Percentiles rank a stretch among this genome's conserved stretches.
These are phyloP conservation scores for Diuraphis noxia DNA, from an alignment of 1,140 invertebrate species.

Conservation along the genomic window DNA sequence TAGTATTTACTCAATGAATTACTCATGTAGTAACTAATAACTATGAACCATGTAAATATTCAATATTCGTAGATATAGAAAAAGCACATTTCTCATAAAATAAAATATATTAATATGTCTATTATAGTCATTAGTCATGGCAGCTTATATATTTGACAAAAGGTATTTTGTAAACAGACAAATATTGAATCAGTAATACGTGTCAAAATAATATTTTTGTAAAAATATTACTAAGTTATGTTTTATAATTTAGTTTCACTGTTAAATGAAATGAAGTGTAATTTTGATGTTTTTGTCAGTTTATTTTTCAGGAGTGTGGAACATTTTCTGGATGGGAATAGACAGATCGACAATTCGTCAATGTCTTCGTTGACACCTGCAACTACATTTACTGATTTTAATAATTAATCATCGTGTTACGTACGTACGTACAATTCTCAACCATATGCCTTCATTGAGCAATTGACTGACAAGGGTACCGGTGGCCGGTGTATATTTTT, in stretches of 20 bases:
- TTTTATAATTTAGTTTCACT: neutral
- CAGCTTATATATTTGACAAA: neutral
- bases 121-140: too few species aligned
- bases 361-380: neutral
- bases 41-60: neutral
- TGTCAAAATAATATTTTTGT: neutral
- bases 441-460: neutral
- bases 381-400: neutral
- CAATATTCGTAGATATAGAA: neutral
- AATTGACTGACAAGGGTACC: neutral
- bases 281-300: neutral
- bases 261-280: neutral
- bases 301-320: neutral
- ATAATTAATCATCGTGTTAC: slow-evolving; percentile 2
- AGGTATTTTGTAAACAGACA: neutral
- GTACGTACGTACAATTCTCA: neutral
- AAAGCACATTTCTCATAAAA: neutral
- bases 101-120: neutral
- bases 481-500: neutral
- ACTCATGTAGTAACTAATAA: neutral
- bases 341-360: slow-evolving; percentile 4
- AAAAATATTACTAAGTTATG: neutral
- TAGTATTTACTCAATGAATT: neutral
- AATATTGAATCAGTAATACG: neutral
- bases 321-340: neutral